Evolutionary conservation across 2,888 invertebrate species (phyloP), one percentile per base, ranked within the genome.

Genomic region (Calameuta filiformis): DNA sequence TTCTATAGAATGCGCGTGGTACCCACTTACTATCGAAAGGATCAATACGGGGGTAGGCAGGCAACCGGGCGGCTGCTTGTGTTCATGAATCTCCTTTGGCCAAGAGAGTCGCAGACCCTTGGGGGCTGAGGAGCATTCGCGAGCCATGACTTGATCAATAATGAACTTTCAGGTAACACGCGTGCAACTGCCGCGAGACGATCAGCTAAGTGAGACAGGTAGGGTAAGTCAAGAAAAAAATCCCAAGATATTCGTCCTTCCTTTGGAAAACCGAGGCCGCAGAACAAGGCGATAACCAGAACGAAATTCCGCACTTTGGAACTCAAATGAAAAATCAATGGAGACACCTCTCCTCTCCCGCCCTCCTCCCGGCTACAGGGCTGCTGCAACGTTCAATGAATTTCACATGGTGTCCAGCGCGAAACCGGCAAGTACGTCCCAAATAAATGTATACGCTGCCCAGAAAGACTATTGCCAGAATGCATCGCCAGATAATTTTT

Each of bases 21-120:
- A 85, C 83, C 83, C 85, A 86, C 86, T 88, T 88, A 87, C 86
- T 87, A 87, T 88, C 88, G 88, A 87, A 86, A 88, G 87, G 87
- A 88, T 88, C 88, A 88, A 88, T 87, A 88, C 88, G 78, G 84
- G 86, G 84, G 56, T 6, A 23, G 85, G 87, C 86, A 84, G 87
- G 87, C 85, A 86, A 86, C 85, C 84, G 81, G 83, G 83, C 77
- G 76, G 73, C 68, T 76, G 79, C 77, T 71, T 71, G 34, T 81
- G 77, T 84, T 84, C 83, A 79, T 82, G 82, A 85, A 86, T 85
- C 84, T 85, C 82, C 79, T 77, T 35, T 69, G 71, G 78, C 68
- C 68, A 69, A 35, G 40, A 40, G 40, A 40, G 15, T 40, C 40
- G 15, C 6, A 40, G 40, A 56, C 15, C 23, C 56, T 15, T 56